Evolutionary conservation across 1,140 invertebrate genomes (phyloP).

Genomic region (Apis cerana): DNA sequence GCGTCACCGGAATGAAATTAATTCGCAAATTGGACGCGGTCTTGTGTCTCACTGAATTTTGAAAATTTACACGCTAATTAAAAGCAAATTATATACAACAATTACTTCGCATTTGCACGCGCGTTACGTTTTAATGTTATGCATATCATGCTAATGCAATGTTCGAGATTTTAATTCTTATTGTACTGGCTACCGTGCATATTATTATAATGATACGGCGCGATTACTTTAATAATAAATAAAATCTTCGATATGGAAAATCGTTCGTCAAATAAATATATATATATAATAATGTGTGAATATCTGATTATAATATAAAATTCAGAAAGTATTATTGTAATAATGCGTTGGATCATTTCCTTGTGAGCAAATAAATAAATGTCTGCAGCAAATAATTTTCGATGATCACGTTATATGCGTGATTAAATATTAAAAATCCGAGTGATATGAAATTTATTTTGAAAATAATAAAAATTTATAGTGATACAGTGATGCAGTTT

Average conservation of each 20-base stretch:
- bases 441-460: background rate
- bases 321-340: background rate
- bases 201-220: background rate
- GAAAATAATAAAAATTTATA: background rate
- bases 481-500: too few species aligned
- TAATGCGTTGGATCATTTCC: background rate
- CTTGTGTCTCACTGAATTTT: background rate
- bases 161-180: background rate
- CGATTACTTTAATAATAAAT: background rate
- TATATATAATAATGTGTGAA: background rate
- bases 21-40: background rate
- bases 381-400: background rate
- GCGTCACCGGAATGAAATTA: background rate
- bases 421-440: conserved; percentile 11
- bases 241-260: background rate
- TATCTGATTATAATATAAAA: background rate
- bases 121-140: background rate
- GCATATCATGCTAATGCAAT: too few species aligned
- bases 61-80: background rate
- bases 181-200: background rate
- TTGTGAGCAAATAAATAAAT: background rate
- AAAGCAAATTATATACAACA: background rate
- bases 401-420: background rate
- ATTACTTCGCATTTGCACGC: background rate
- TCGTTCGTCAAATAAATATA: background rate